Base-by-base conservation (phyloP, 2,113 vertebrate species). In the Triplophysa dalaica region DNA sequence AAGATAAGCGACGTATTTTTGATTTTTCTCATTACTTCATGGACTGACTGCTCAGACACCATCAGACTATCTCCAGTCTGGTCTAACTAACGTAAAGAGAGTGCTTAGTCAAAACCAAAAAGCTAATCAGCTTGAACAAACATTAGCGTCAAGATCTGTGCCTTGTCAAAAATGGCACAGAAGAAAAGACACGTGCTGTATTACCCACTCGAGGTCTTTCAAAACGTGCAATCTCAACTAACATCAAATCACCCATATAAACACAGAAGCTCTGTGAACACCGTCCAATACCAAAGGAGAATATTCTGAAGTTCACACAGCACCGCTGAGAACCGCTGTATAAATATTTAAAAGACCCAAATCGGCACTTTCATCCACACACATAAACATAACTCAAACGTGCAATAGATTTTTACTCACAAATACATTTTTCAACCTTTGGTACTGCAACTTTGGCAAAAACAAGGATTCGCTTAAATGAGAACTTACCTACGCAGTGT, bases 401-500 rank as follows among this genome's bases (percentile, higher is more conserved):
- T 50, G 56, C 26, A 58, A 33, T 26, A 56, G 17, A 70, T 12
- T 45, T 58, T 72, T 22, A 26, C 19, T 72, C n/a, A 54, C 29
- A 43, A 74, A 60, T 16, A 17, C 3, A 61, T 61, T 61, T 73
- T 43, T 16, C 54, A 73, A 60, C n/a, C 14, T 13, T 73, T 54
- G 17, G 17, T 4, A 5, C 54, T 22, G 12, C 54, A 58, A 58
- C 29, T 72, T 56, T 58, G 54, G 1, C 7, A 58, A 8, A 24
- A 70, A n/a, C 11, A 68, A 68, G 43, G 33, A 14, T 21, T 21
- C 17, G 2, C 66, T 2, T 13, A 11, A 48, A 8, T 5, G 12
- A 79, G 68, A 43, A 73, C 93, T 93, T 86, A 96, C 95, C 95
- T 95, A 89, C 93, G 91, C 76, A 95, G 92, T 0, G 95, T 95